Evolutionary conservation across 2,797 vertebrate genomes (phyloP).

Genomic region (Iguana delicatissima): DNA sequence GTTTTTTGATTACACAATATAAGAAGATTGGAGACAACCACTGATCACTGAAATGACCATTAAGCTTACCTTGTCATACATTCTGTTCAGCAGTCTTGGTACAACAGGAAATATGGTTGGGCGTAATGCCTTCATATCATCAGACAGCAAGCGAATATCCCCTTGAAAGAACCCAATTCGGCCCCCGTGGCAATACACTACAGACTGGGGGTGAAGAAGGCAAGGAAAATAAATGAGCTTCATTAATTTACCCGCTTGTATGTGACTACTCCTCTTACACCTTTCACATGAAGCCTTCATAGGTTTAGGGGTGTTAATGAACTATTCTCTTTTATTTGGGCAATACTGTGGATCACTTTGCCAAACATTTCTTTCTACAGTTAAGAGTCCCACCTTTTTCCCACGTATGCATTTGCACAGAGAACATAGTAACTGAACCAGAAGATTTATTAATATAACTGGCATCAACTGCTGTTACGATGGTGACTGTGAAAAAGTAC

Average conservation of each 20-base stretch:
- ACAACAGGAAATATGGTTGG: conserved; percentile 98
- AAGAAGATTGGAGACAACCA: accelerated
- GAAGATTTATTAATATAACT: neutral
- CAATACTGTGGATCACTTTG: neutral
- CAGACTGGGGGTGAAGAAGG: conserved; percentile 82
- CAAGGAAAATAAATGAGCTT: neutral
- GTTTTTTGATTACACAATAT: neutral
- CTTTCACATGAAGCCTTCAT: neutral
- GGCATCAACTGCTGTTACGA: neutral
- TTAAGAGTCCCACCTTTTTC: neutral
- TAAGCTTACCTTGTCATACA: conserved; percentile 94
- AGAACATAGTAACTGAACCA: neutral
- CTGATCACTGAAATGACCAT: neutral
- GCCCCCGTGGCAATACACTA: conserved; percentile 96
- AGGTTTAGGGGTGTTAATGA: neutral
- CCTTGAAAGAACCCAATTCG: conserved; percentile 97
- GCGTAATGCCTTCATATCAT: conserved; percentile 94
- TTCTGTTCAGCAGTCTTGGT: conserved; percentile 94
- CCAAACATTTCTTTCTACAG: neutral
- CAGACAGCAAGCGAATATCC: conserved; percentile 95
- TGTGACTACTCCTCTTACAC: neutral
- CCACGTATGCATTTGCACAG: neutral
- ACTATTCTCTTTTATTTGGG: neutral
- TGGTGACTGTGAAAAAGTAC: neutral
- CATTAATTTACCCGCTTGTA: neutral